These are phyloP conservation scores for Lichenostomus cassidix DNA, from an alignment of 2,113 vertebrate genomes.

Conservation along the genomic window DNA sequence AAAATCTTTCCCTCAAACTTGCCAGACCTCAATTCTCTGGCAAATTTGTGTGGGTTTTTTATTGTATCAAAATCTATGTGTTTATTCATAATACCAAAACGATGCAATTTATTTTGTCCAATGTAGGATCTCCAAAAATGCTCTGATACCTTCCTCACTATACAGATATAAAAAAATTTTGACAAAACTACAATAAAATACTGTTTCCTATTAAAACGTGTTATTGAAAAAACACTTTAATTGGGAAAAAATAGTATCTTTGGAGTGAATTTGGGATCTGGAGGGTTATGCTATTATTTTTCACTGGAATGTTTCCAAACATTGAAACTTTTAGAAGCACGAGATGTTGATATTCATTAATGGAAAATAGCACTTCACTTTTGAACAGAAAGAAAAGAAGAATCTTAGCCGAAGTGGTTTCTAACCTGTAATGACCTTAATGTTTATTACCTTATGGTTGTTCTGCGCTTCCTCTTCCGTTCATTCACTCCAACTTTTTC, in stretches of 20 bases:
- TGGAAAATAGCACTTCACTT: not conserved
- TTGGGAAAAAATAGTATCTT: not conserved
- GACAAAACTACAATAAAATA: not conserved
- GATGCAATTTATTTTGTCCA: not conserved
- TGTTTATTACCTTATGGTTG: conserved; percentile 90
- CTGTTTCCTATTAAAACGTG: not conserved
- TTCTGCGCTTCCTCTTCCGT: conserved; percentile 93
- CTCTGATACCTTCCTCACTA: not conserved
- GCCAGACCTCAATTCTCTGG: not conserved
- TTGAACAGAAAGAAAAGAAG: not conserved
- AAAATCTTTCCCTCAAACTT: not conserved
- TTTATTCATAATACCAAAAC: not conserved
- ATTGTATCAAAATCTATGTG: not conserved
- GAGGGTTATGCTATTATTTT: not conserved
- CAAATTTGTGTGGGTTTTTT: not conserved
- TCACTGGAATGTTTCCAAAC: not conserved
- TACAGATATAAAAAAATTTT: not conserved
- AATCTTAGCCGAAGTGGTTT: not conserved
- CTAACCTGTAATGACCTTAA: not conserved
- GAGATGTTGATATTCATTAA: not conserved
- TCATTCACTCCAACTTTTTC: conserved; percentile 95
- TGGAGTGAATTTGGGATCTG: not conserved
- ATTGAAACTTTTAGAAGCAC: not conserved
- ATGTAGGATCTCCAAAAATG: not conserved
- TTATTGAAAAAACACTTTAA: not conserved